These are phyloP conservation scores for Ennomos fuscantarius DNA, from an alignment of 2,888 invertebrate species.

Conservation along the genomic window DNA sequence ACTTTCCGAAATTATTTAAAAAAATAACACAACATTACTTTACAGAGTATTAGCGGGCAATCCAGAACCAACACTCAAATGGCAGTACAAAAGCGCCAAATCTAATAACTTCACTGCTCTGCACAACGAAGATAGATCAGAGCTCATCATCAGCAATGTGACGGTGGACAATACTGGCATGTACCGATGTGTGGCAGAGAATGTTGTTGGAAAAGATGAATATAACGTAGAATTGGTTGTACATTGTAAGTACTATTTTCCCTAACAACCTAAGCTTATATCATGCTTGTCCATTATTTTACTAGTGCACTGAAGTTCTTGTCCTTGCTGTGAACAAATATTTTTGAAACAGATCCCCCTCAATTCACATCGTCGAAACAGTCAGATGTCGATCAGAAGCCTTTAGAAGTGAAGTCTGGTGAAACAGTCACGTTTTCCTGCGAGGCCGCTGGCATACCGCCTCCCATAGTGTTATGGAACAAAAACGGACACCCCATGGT, in stretches of 20 bases:
- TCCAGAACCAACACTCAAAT: slow-evolving; percentile 60
- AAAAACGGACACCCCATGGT: slow-evolving; percentile 65
- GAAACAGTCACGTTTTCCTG: slow-evolving; percentile 60
- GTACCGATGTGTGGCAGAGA: slow-evolving; percentile 69
- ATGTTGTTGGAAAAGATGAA: slow-evolving; percentile 62
- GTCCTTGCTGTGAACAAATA: no score
- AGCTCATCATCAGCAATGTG: slow-evolving; percentile 49
- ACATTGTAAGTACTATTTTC: slow-evolving; percentile 62
- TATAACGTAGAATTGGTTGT: slow-evolving; percentile 59
- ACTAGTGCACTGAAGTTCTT: no score
- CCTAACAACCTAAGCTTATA: no score
- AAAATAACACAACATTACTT: not conserved
- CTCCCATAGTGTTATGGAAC: slow-evolving; percentile 74
- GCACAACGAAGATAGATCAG: slow-evolving; percentile 27
- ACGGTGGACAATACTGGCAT: slow-evolving; percentile 55
- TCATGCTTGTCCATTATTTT: no score
- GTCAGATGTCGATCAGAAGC: slow-evolving; percentile 28
- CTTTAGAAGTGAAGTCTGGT: slow-evolving; percentile 54
- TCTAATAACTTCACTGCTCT: slow-evolving; percentile 42
- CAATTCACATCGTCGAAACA: slow-evolving; percentile 41
- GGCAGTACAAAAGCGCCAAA: slow-evolving; percentile 52
- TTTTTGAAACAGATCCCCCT: slow-evolving; percentile 59
- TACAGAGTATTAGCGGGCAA: slow-evolving; percentile 64
- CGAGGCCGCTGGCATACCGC: slow-evolving; percentile 64
- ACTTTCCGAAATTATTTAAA: no score